Evolutionary conservation across 2,797 vertebrate genomes (phyloP), one percentile per base, ranked within the genome.

Genomic region (Anguilla anguilla): DNA sequence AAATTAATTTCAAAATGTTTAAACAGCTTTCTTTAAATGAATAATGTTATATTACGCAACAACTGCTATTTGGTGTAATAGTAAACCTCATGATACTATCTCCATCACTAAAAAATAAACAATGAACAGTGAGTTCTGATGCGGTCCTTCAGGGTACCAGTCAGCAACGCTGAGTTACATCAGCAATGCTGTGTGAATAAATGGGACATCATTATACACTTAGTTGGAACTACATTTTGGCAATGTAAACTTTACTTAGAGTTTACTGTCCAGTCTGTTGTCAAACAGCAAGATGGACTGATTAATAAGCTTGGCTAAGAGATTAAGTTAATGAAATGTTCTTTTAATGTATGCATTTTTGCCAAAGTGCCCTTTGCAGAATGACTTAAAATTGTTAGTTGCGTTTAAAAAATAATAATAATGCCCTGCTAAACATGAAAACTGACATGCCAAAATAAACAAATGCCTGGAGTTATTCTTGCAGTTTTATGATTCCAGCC

Each of bases 401-500:
- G 87, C 92, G 88, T n/a, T 88, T 90, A 91, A 67, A 92, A 83
- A 91, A 67, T 92, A 85, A 94, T 92, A 85, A 94, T 86, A 94
- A 93, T 93, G 91, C 53, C 79, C 31, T 85, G 88, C 90, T 88
- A 90, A 91, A 89, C 87, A 91, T 90, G 88, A 91, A 90, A 93
- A 87, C 84, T 83, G 57, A 55, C 72, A 55, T 86, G 92, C 94
- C 93, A 96, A 94, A 94, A 94, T 91, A 94, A 95, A 94, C 92
- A 94, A 91, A 93, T 87, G 89, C 39, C 89, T 91, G 1, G 13
- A 89, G 91, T 89, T 94, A 93, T 92, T 94, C 88, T 87, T 88
- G 83, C 91, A 91, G 91, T 91, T 93, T 94, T 95, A 95, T 94
- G 93, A 95, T 92, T 94, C 91, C 92, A 93, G 88, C 91, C 92